Base-by-base conservation (phyloP, 2,888 invertebrate species). In the Melieria crassipennis region DNA sequence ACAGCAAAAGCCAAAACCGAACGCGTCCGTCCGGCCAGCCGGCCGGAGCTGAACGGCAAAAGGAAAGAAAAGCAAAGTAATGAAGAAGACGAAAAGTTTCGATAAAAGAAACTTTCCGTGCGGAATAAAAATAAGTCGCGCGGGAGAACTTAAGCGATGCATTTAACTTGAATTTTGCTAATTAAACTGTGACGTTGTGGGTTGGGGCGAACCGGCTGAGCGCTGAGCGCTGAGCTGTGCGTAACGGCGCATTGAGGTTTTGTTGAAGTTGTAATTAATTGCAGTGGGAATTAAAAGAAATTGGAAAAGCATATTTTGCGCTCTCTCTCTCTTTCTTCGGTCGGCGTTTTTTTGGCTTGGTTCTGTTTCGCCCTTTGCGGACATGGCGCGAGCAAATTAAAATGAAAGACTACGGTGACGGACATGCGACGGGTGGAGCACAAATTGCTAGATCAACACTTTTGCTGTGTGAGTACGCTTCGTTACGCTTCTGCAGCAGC, bases 81-180 rank as follows among this genome's bases (percentile, higher is more conserved):
- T 11, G 13, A 52, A 52, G 11, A 45, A 62, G 13, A 9, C 43
- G 50, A 42, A 65, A 72, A 72, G 63, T 63, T 72, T 72, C 69
- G 58, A 46, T 65, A 45, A 46, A 69, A 55, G 68, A 64, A 72
- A 72, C 64, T 68, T 72, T 72, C 57, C 50, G 55, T 55, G 57
- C 63, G 56, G 69, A 69, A 64, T 64, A 64, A 63, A 69, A 69
- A 69, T 73, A 72, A 77, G 73, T 76, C 76, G 70, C 75, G 43
- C 52, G 76, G 75, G 77, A 75, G 73, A 76, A 75, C 75, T 77
- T 76, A 77, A 77, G 74, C 75, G 60, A 48, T 75, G 76, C 76
- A 77, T 77, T 77, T 75, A 77, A 73, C 67, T 75, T 75, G 75
- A 74, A 75, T 76, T 77, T 77, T 75, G 73, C 61, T 71, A 71